Percentiles rank a stretch among this genome's conserved stretches.
Conservation (phyloP, 2,113 vertebrate species). For the Nanorana parkeri region DNA sequence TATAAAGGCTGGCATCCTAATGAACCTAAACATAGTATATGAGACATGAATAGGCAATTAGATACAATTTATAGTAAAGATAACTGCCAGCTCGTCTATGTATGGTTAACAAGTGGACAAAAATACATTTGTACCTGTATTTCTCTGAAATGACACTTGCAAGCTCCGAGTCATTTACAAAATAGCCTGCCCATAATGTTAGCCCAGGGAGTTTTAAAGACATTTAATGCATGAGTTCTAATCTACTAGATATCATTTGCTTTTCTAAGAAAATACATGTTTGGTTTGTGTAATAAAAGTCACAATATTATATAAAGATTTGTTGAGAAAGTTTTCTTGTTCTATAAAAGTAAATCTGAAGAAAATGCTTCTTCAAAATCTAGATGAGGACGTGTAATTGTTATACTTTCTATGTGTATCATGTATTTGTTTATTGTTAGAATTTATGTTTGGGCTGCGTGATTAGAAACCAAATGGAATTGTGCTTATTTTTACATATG, state of each 20-base stretch:
- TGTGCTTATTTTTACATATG: slow-evolving; percentile 27
- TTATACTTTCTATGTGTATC: background rate
- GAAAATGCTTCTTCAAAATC: background rate
- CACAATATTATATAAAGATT: background rate
- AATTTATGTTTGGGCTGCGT: background rate
- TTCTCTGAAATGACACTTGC: background rate
- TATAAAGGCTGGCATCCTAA: slow-evolving; percentile 55
- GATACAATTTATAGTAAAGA: slow-evolving; percentile 63
- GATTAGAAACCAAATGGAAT: background rate
- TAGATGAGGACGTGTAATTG: background rate
- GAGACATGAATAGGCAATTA: slow-evolving; percentile 60
- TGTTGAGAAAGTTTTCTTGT: background rate
- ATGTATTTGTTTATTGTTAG: too few species aligned
- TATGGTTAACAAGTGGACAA: slow-evolving; percentile 57
- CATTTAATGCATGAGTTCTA: background rate
- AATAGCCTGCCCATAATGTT: background rate
- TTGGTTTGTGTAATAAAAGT: slow-evolving; percentile 12
- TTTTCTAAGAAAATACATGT: background rate
- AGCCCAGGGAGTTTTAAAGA: too few species aligned
- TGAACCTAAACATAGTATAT: slow-evolving; percentile 62
- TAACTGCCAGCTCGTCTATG: slow-evolving; percentile 51
- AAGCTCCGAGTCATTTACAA: background rate
- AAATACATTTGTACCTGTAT: slow-evolving; percentile 63
- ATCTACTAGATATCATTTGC: background rate
- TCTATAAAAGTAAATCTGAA: background rate